A percentile compares a stretch with the other conserved stretches of the same genome.
Evolutionary conservation across 2,113 vertebrate genomes (phyloP).

Genomic region (Phoxinus phoxinus): DNA sequence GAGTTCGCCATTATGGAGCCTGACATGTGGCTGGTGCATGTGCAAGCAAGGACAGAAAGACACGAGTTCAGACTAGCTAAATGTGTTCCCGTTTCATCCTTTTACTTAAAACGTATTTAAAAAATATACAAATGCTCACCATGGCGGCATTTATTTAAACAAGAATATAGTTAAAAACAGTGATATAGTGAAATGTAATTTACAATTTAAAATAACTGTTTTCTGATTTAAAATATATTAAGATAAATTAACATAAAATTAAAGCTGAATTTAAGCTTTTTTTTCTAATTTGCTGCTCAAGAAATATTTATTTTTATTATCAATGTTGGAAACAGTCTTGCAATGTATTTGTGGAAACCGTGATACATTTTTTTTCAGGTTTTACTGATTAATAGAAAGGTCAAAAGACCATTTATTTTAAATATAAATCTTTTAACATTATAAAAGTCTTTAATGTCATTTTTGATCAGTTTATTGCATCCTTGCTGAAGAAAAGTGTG

Average conservation of each 20-base stretch:
- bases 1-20: conserved; percentile 42
- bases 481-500: too few species aligned
- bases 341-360: too few species aligned
- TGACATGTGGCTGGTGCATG: conserved; percentile 1
- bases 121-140: too few species aligned
- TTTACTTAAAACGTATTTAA: background rate
- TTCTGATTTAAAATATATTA: background rate
- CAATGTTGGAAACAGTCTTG: background rate
- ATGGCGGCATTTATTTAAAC: too few species aligned
- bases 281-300: background rate
- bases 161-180: background rate
- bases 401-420: too few species aligned
- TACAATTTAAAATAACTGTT: background rate
- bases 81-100: background rate
- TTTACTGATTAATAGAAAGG: too few species aligned
- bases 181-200: too few species aligned
- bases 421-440: too few species aligned
- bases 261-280: background rate
- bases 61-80: background rate
- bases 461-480: too few species aligned
- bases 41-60: background rate
- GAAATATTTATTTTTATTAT: background rate
- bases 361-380: too few species aligned
- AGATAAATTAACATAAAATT: too few species aligned
- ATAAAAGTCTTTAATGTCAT: too few species aligned